Evolutionary conservation across 2,888 invertebrate genomes (phyloP).

Genomic region (Erebia palarica): DNA sequence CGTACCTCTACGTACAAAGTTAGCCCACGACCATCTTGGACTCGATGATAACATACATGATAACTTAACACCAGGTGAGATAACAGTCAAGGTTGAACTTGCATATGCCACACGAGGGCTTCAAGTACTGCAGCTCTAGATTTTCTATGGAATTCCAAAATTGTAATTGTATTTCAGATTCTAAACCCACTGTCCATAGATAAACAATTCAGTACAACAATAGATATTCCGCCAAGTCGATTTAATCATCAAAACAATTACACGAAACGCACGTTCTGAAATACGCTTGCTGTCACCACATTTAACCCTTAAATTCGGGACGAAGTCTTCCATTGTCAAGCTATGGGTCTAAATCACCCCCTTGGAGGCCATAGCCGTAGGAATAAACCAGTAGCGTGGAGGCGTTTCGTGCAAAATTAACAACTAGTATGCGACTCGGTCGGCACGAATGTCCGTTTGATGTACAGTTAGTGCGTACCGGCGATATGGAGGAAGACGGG

Average conservation of each 20-base stretch:
- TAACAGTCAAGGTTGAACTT: too few relatives aligned
- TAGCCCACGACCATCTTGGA: too few relatives aligned
- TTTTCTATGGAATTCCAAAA: background rate
- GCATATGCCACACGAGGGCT: too few relatives aligned
- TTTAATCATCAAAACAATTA: constrained; percentile 31
- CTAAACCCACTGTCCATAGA: background rate
- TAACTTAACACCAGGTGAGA: too few relatives aligned
- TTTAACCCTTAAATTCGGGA: constrained; percentile 49
- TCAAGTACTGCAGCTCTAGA: background rate
- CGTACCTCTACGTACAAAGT: too few relatives aligned
- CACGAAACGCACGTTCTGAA: constrained; percentile 24
- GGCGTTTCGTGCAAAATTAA: constrained; percentile 65
- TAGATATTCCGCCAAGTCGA: background rate
- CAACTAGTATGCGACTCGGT: constrained; percentile 51
- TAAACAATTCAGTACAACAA: background rate
- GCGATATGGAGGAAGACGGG: constrained; percentile 45
- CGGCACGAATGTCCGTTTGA: constrained; percentile 48
- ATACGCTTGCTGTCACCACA: constrained; percentile 38
- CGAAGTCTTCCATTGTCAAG: constrained; percentile 50
- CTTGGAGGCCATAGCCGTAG: constrained; percentile 48
- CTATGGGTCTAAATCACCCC: constrained; percentile 55
- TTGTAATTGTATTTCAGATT: background rate
- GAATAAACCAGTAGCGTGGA: constrained; percentile 64
- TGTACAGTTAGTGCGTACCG: constrained; percentile 57
- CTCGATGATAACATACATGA: too few relatives aligned